Conservation (phyloP, 2,888 invertebrate species). For the Trichogramma evanescens region DNA sequence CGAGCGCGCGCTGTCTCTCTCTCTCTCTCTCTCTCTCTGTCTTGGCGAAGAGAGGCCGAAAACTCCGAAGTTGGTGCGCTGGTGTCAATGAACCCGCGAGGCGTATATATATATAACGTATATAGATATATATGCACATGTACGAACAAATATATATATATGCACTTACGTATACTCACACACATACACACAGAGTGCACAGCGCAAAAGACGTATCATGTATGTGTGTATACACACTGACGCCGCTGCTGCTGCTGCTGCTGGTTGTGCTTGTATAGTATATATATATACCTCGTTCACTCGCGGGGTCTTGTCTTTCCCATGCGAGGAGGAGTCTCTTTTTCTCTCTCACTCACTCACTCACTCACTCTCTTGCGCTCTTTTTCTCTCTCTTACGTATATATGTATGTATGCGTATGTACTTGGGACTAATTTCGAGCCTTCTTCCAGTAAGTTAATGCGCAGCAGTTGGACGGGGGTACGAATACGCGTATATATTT, state of each 20-base stretch:
- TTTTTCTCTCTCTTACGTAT: too few relatives aligned
- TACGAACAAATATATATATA: background rate
- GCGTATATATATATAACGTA: slow-evolving; percentile 34
- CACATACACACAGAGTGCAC: background rate
- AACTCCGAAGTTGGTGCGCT: slow-evolving; percentile 34
- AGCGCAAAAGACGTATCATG: background rate
- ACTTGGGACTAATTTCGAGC: slow-evolving; percentile 45
- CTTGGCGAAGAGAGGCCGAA: slow-evolving; percentile 40
- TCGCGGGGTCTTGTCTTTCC: slow-evolving; percentile 49
- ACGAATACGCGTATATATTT: too few relatives aligned
- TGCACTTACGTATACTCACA: background rate
- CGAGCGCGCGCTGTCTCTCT: slow-evolving; percentile 1
- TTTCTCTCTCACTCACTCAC: too few relatives aligned
- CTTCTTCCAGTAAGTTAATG: slow-evolving; percentile 24
- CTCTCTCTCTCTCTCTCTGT: too few relatives aligned
- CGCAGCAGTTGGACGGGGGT: too few relatives aligned
- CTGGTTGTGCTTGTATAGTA: too few relatives aligned
- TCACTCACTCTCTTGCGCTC: too few relatives aligned
- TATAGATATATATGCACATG: background rate
- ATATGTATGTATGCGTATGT: too few relatives aligned
- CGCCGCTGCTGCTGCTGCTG: too few relatives aligned
- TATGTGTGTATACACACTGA: too few relatives aligned
- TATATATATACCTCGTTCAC: slow-evolving; percentile 24
- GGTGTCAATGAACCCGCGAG: slow-evolving; percentile 47
- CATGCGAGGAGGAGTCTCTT: slow-evolving; percentile 41